These are phyloP conservation scores for Colletes collaris DNA, from an alignment of 2,888 invertebrate genomes.

Conservation along the genomic window DNA sequence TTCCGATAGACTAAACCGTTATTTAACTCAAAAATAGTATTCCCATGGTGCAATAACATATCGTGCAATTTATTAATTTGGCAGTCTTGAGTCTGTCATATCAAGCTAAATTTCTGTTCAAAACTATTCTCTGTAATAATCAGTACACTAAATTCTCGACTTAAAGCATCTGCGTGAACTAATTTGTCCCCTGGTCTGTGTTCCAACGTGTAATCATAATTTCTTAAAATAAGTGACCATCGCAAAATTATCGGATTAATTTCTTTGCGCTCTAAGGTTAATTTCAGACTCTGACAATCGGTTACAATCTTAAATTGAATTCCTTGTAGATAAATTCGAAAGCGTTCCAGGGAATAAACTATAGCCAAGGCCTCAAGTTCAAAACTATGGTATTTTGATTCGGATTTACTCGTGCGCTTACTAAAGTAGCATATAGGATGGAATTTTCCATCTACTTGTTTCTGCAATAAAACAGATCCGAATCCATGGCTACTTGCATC, in stretches of 20 bases:
- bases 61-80: neutral
- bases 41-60: neutral
- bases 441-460: conserved; percentile 11
- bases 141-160: neutral
- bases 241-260: too few relatives aligned
- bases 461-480: conserved; percentile 10
- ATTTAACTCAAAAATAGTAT: conserved; percentile 12
- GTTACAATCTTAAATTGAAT: neutral
- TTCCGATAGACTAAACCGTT: conserved; percentile 23
- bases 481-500: neutral
- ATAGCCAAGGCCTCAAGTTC: neutral
- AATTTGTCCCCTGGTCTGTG: too few relatives aligned
- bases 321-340: neutral
- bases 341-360: neutral
- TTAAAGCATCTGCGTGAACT: conserved; percentile 5
- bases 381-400: conserved; percentile 2
- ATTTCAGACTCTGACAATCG: too few relatives aligned
- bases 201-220: too few relatives aligned
- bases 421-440: conserved; percentile 16
- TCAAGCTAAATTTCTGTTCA: conserved; percentile 24
- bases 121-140: conserved; percentile 17
- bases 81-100: conserved; percentile 7
- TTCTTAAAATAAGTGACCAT: too few relatives aligned
- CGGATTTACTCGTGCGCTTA: neutral
- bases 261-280: too few relatives aligned